Percentiles rank a stretch among this genome's conserved stretches.
Evolutionary conservation across 2,113 vertebrate species (phyloP).

Genomic region (Rynchops niger): DNA sequence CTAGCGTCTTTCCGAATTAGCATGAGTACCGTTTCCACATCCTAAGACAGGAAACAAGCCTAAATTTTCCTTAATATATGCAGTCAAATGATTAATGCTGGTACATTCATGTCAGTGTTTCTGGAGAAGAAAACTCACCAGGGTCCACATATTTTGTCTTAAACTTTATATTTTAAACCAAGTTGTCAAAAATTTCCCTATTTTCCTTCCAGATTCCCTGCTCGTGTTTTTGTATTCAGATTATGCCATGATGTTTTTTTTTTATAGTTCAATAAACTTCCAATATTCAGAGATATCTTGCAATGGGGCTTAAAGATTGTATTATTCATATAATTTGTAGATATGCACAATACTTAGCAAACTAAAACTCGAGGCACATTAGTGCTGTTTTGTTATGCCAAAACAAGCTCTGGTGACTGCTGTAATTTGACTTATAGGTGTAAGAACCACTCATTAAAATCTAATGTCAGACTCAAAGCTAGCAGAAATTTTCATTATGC

Average conservation of each 20-base stretch:
- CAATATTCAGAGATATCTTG: not conserved
- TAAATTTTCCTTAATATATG: not conserved
- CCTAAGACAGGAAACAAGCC: not conserved
- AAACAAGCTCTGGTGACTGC: constrained; percentile 3
- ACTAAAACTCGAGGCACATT: not conserved
- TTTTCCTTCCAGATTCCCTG: not conserved
- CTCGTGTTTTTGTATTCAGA: not conserved
- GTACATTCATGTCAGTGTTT: not conserved
- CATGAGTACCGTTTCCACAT: not conserved
- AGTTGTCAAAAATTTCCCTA: not conserved
- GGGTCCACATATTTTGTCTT: not conserved
- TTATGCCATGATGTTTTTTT: not conserved
- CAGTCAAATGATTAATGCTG: not conserved
- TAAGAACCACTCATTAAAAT: constrained; percentile 47
- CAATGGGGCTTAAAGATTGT: not conserved
- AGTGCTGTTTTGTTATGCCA: not conserved
- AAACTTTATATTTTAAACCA: not conserved
- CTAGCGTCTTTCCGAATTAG: not conserved
- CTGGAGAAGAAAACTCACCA: not conserved
- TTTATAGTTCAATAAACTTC: not conserved
- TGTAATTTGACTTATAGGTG: constrained; percentile 39
- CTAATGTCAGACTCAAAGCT: constrained; percentile 13
- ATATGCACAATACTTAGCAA: not conserved
- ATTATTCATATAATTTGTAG: not conserved
- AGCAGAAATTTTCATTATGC: constrained; percentile 44